Percentiles rank a stretch among this genome's conserved stretches.
These are phyloP conservation scores for Delia radicum DNA, from an alignment of 1,140 invertebrate species.

Conservation along the genomic window DNA sequence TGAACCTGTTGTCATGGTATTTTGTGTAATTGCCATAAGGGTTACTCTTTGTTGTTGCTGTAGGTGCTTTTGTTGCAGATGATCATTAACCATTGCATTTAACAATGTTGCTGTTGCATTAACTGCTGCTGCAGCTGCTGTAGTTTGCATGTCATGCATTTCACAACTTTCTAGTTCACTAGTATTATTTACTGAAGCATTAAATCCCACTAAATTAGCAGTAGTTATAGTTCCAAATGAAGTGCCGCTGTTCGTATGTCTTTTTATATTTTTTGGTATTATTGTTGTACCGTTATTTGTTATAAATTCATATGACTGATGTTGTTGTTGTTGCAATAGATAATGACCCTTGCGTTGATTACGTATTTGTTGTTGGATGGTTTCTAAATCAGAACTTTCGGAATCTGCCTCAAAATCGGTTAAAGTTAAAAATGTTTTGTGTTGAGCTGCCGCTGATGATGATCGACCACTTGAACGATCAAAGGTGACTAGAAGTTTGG, in stretches of 20 bases:
- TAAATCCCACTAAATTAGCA: background rate
- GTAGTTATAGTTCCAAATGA: background rate
- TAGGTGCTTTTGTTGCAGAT: background rate
- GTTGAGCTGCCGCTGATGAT: background rate
- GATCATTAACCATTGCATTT: background rate
- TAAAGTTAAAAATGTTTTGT: slow-evolving; percentile 30
- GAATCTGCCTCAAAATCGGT: slow-evolving; percentile 55
- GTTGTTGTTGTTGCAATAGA: background rate
- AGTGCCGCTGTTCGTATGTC: background rate
- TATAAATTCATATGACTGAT: background rate
- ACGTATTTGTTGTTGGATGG: slow-evolving; percentile 23
- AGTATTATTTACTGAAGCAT: background rate
- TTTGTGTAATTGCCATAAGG: slow-evolving; percentile 18
- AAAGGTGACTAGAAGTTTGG: slow-evolving; percentile 25
- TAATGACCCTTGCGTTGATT: background rate
- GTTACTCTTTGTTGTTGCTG: slow-evolving; percentile 19
- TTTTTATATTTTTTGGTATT: background rate
- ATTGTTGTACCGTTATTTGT: background rate
- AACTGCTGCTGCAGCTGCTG: slow-evolving; percentile 8
- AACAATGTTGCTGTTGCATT: background rate
- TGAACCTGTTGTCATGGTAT: slow-evolving; percentile 16
- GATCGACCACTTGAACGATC: slow-evolving; percentile 12
- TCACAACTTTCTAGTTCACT: slow-evolving; percentile 22
- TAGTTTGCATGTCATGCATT: slow-evolving; percentile 20
- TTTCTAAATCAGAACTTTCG: slow-evolving; percentile 52